Conservation (phyloP, 2,113 vertebrate species). For the Atrichornis clamosus region DNA sequence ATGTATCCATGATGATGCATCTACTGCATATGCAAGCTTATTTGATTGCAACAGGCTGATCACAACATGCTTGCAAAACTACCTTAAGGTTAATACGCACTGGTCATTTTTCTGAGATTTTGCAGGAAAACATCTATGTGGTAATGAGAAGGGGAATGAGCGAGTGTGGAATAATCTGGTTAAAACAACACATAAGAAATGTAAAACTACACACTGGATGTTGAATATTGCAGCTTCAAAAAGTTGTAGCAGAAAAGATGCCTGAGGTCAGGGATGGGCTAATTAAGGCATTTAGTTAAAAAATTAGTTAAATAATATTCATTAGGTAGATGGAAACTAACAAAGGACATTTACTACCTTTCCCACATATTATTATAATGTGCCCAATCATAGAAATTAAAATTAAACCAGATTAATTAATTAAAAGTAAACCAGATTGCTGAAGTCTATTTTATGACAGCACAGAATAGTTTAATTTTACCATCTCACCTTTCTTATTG, state of each 20-base stretch:
- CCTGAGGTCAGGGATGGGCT: not conserved
- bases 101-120: not conserved
- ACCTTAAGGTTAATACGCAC: not conserved
- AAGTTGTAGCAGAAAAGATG: not conserved
- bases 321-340: not conserved
- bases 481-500: not conserved
- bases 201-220: not conserved
- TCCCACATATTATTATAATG: not conserved
- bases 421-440: not conserved
- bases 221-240: not conserved
- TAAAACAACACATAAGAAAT: not conserved
- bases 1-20: not conserved
- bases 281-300: not conserved
- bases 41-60: not conserved
- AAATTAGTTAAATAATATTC: not conserved
- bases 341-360: not conserved
- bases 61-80: not conserved
- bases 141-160: not conserved
- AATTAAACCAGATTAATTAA: not conserved
- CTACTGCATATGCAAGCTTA: not conserved
- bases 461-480: not conserved
- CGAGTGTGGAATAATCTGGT: not conserved
- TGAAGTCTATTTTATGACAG: not conserved
- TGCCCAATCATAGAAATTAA: not conserved
- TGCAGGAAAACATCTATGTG: not conserved